Percentiles rank a stretch among this genome's conserved stretches.
Conservation (phyloP, 2,797 vertebrate genomes). For the Anas flavirostris region DNA sequence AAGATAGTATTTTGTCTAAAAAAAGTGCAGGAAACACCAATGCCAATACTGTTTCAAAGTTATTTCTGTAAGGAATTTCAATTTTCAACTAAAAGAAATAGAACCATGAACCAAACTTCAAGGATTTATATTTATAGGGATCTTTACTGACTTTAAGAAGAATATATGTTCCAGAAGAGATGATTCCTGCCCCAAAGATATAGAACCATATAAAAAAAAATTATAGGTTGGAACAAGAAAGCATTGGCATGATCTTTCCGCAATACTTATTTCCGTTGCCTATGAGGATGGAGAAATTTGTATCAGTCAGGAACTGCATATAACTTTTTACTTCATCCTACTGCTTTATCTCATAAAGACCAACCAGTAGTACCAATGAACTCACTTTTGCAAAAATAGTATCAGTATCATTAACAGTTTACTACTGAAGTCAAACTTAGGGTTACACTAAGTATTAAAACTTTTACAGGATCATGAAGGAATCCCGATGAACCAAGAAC, state of each 20-base stretch:
- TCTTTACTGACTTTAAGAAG: background rate
- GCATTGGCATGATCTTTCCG: background rate
- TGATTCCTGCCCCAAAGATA: background rate
- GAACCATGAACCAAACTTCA: background rate
- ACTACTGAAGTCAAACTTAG: background rate
- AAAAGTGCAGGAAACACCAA: background rate
- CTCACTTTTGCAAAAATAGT: background rate
- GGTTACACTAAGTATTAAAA: background rate
- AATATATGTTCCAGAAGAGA: background rate
- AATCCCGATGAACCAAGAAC: background rate
- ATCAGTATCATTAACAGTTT: background rate
- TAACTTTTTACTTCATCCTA: background rate
- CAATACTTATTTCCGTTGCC: background rate
- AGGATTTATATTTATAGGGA: background rate
- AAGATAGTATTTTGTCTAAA: background rate
- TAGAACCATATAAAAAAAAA: background rate
- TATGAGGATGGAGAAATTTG: background rate
- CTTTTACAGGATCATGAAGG: background rate
- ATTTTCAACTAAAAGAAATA: background rate
- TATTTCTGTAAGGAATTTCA: background rate
- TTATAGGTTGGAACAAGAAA: background rate
- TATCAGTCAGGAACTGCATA: background rate
- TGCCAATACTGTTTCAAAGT: background rate
- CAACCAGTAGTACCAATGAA: background rate
- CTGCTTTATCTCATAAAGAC: background rate